Conservation (phyloP, 2,888 invertebrate genomes). For the Caenorhabditis drosophilae region DNA sequence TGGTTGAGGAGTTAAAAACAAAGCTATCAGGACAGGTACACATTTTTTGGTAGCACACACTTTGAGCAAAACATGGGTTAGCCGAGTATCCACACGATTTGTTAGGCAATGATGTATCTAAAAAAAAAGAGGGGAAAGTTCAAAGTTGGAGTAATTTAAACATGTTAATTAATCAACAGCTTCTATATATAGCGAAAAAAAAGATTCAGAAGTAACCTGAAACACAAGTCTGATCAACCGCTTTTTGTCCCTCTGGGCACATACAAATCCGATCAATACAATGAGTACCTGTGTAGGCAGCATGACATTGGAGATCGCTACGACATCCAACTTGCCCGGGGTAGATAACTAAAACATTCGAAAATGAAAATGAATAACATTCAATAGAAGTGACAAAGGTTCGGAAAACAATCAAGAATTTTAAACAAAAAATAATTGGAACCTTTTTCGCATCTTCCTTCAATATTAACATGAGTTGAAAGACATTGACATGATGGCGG, state of each 20-base stretch:
- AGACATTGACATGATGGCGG: constrained; percentile 68
- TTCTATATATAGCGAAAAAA: too few relatives aligned
- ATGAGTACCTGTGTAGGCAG: constrained; percentile 62
- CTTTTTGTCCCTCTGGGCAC: constrained; percentile 65
- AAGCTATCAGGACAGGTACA: constrained; percentile 37
- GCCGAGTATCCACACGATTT: constrained; percentile 30
- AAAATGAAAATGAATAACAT: constrained; percentile 7
- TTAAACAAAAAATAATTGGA: not conserved
- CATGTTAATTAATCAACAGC: too few relatives aligned
- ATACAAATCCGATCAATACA: constrained; percentile 65
- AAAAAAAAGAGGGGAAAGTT: constrained; percentile 2
- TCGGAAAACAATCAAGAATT: not conserved
- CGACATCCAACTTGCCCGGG: constrained; percentile 68
- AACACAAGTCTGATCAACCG: constrained; percentile 68
- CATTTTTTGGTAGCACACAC: constrained; percentile 36
- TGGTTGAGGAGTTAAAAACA: constrained; percentile 25
- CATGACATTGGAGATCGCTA: constrained; percentile 65
- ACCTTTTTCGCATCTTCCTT: constrained; percentile 66
- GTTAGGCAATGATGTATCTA: constrained; percentile 32
- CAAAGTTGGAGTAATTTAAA: not conserved
- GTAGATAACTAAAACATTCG: constrained; percentile 64
- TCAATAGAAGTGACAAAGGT: too few relatives aligned
- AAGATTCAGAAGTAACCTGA: constrained; percentile 60
- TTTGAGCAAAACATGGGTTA: constrained; percentile 35
- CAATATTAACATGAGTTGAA: constrained; percentile 68